These are phyloP conservation scores for Lordiphosa mommai DNA, from an alignment of 1,140 invertebrate species.

Conservation along the genomic window DNA sequence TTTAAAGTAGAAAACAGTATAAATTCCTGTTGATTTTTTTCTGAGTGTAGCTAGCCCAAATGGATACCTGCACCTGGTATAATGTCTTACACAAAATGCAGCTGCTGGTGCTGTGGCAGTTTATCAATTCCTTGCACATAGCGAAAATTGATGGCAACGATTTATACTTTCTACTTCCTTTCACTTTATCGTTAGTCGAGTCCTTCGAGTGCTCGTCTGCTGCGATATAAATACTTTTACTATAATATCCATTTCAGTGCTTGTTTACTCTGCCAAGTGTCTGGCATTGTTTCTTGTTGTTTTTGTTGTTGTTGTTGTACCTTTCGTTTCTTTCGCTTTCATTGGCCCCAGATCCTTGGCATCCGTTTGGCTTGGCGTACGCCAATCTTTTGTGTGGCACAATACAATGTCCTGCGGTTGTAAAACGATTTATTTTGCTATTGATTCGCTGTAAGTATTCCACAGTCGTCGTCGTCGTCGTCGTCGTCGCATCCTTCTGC, in stretches of 20 bases:
- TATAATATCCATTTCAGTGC: conserved; percentile 75
- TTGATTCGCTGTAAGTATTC: conserved; percentile 73
- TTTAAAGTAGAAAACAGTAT: no score
- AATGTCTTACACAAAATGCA: conserved; percentile 5
- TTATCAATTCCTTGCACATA: conserved; percentile 75
- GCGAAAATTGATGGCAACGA: conserved; percentile 77
- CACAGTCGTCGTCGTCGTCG: conserved; percentile 16
- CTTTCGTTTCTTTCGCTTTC: conserved; percentile 62
- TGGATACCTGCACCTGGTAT: conserved; percentile 31
- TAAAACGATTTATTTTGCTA: conserved; percentile 78
- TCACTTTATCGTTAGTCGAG: conserved; percentile 62
- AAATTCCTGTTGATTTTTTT: no score
- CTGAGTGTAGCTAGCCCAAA: conserved; percentile 51
- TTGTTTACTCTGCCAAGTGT: conserved; percentile 71
- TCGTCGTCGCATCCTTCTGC: conserved; percentile 29
- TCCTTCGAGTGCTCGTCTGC: conserved; percentile 31
- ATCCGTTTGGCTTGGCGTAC: conserved; percentile 24
- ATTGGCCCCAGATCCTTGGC: conserved; percentile 39
- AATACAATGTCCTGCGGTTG: conserved; percentile 78
- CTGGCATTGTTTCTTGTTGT: conserved; percentile 60
- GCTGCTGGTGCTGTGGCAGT: conserved; percentile 42
- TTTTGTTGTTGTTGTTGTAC: conserved; percentile 20
- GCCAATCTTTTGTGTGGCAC: conserved; percentile 76
- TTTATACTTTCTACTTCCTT: conserved; percentile 78
- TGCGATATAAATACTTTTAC: conserved; percentile 68